Percentiles rank a stretch among this genome's conserved stretches.
These are phyloP conservation scores for Mythimna lalbum DNA, from an alignment of 2,888 invertebrate genomes.

Conservation along the genomic window DNA sequence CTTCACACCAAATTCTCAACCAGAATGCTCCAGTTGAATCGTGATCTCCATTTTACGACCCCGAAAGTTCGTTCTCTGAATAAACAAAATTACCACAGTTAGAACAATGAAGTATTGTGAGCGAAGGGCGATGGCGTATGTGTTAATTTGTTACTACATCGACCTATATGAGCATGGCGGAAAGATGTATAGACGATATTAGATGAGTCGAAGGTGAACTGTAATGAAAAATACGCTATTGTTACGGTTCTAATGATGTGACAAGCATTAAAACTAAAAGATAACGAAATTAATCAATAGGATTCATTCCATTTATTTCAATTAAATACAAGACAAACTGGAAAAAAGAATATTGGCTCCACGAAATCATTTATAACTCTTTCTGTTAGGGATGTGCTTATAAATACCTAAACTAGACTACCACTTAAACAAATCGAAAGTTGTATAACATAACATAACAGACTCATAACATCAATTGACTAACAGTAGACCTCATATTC, in stretches of 20 bases:
- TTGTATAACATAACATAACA: neutral
- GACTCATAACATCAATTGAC: neutral
- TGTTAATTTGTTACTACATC: conserved; percentile 74
- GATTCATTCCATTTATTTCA: too few species aligned
- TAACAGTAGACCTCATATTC: conserved; percentile 7
- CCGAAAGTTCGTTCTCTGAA: conserved; percentile 60
- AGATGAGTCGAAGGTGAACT: conserved; percentile 45
- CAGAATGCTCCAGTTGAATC: conserved; percentile 54
- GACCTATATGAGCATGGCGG: conserved; percentile 62
- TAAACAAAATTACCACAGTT: conserved; percentile 70
- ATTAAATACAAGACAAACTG: neutral
- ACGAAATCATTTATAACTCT: neutral
- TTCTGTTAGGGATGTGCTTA: neutral
- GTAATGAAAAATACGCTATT: conserved; percentile 14
- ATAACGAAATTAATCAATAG: neutral
- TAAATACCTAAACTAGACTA: neutral
- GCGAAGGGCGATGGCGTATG: conserved; percentile 68
- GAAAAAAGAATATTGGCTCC: neutral
- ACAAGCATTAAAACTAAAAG: neutral
- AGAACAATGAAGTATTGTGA: conserved; percentile 75
- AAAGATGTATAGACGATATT: conserved; percentile 61
- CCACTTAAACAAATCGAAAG: neutral
- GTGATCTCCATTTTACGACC: conserved; percentile 65
- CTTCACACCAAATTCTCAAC: conserved; percentile 19
- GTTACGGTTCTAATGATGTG: neutral